Conservation (phyloP, 2,113 vertebrate genomes). For the Erpornis zantholeuca region DNA sequence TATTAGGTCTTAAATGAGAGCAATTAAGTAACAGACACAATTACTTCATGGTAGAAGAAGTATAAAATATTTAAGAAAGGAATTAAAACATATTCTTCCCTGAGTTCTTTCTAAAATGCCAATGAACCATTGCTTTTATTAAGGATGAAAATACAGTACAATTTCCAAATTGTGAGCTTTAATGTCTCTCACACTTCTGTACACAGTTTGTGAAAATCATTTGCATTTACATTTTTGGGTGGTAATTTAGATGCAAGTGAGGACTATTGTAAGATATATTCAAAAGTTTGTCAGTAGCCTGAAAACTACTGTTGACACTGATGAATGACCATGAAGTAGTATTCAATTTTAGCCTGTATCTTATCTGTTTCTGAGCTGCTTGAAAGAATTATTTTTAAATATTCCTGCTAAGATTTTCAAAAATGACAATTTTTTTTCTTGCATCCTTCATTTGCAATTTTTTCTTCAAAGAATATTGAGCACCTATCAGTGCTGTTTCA, state of each 20-base stretch:
- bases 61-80: constrained; percentile 23
- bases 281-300: not conserved
- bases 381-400: not conserved
- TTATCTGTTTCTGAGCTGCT: not conserved
- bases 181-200: not conserved
- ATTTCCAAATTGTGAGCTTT: not conserved
- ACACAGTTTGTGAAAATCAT: not conserved
- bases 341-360: not conserved
- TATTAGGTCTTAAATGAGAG: constrained; percentile 40
- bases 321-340: not conserved
- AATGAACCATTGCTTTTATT: not conserved
- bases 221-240: not conserved
- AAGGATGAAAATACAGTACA: not conserved
- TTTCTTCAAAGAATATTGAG: not conserved
- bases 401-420: not conserved
- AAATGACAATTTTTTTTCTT: not conserved
- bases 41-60: not conserved
- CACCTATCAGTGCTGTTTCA: not conserved
- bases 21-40: constrained; percentile 36
- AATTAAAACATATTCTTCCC: not conserved
- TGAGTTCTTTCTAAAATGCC: not conserved
- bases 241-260: not conserved
- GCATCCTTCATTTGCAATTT: not conserved
- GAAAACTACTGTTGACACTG: not conserved
- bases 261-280: not conserved